Conservation (phyloP, 2,888 invertebrate genomes). For the Cheilosia scutellata region DNA sequence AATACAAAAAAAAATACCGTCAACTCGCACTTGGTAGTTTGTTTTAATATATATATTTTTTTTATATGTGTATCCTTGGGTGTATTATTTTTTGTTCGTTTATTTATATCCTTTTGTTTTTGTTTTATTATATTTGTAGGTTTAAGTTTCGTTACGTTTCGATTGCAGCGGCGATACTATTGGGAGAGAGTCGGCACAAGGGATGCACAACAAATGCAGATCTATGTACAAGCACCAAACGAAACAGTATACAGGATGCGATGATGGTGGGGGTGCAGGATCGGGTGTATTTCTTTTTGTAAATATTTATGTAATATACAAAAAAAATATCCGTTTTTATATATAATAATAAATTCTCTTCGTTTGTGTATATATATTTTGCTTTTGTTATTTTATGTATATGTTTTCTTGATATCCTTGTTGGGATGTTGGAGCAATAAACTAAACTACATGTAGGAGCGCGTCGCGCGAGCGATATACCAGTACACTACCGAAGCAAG, state of each 20-base stretch:
- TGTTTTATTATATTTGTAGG: slow-evolving; percentile 18
- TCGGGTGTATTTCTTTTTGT: slow-evolving; percentile 21
- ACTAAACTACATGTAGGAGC: slow-evolving; percentile 48
- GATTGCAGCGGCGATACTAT: slow-evolving; percentile 43
- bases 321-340: background rate
- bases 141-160: slow-evolving; percentile 33
- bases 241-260: background rate
- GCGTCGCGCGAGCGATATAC: slow-evolving; percentile 39
- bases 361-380: slow-evolving; percentile 2
- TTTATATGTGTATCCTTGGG: background rate
- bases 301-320: slow-evolving; percentile 44
- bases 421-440: slow-evolving; percentile 33
- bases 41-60: slow-evolving; percentile 2
- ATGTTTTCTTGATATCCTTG: slow-evolving; percentile 33
- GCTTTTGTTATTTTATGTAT: slow-evolving; percentile 7
- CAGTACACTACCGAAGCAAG: slow-evolving; percentile 42
- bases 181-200: slow-evolving; percentile 9
- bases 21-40: slow-evolving; percentile 15
- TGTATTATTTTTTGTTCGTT: slow-evolving; percentile 4
- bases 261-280: slow-evolving; percentile 11
- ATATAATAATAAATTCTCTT: background rate
- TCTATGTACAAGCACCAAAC: slow-evolving; percentile 35
- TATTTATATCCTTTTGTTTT: slow-evolving; percentile 29
- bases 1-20: background rate
- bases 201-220: slow-evolving; percentile 22